Percentiles rank a stretch among this genome's conserved stretches.
phyloP scores from a whole-genome alignment of 2,888 invertebrate species.

The Agrochola circellaris region DNA sequence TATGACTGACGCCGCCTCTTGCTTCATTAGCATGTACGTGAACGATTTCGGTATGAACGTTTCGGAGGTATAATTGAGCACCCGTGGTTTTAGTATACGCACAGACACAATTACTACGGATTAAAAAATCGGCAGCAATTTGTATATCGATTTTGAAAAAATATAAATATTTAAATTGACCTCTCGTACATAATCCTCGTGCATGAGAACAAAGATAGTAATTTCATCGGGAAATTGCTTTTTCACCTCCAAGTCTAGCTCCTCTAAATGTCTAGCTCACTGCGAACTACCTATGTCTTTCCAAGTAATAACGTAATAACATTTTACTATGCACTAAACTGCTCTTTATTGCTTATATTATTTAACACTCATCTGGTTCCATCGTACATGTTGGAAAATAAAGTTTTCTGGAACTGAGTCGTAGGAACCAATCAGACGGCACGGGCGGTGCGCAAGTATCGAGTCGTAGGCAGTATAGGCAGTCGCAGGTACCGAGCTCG shows the following conservation, averaged over 20 bases:
- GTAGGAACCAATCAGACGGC: slow-evolving; percentile 28
- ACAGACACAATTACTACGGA: background rate
- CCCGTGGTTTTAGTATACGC: background rate
- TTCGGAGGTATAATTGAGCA: background rate
- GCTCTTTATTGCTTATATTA: slow-evolving; percentile 13
- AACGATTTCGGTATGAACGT: slow-evolving; percentile 40
- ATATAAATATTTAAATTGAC: background rate
- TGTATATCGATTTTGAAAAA: background rate
- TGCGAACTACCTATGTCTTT: background rate
- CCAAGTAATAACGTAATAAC: slow-evolving; percentile 13
- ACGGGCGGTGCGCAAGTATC: slow-evolving; percentile 4
- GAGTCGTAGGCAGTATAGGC: slow-evolving; percentile 6
- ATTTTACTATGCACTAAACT: background rate
- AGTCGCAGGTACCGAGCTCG: slow-evolving; percentile 5
- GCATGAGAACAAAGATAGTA: background rate
- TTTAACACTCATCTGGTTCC: slow-evolving; percentile 23
- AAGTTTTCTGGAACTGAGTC: slow-evolving; percentile 27
- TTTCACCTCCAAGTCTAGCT: background rate
- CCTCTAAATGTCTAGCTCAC: slow-evolving; percentile 1
- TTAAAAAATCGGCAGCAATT: background rate
- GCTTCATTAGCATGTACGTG: slow-evolving; percentile 47
- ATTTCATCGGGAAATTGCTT: slow-evolving; percentile 3
- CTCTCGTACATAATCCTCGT: background rate
- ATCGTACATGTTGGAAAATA: background rate
- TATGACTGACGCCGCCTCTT: slow-evolving; percentile 29